These are phyloP conservation scores for Zoanthus solanderi DNA, from an alignment of 92 coral and sea anemone genomes.

Conservation along the genomic window DNA sequence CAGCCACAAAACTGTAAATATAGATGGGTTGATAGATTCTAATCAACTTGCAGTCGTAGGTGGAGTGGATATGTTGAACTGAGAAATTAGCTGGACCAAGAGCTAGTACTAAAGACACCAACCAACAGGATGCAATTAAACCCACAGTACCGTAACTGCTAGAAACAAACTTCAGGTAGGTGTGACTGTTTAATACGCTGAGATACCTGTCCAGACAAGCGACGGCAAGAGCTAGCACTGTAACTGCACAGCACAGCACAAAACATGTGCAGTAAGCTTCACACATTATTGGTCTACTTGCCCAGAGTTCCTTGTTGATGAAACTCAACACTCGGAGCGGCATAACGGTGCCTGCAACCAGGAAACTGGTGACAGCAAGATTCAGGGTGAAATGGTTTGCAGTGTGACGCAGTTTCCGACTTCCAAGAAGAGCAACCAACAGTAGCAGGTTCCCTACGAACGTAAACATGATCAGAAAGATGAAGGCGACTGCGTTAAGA, in stretches of 20 bases:
- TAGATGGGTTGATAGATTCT: constrained; percentile 69
- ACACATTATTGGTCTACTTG: constrained; percentile 67
- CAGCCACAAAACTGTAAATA: constrained; percentile 75
- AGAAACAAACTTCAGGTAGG: constrained; percentile 69
- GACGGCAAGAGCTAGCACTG: constrained; percentile 74
- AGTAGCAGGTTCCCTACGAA: constrained; percentile 74
- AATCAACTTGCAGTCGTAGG: constrained; percentile 77
- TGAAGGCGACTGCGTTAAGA: constrained; percentile 73
- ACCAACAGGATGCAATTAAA: constrained; percentile 72
- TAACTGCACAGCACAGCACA: constrained; percentile 80
- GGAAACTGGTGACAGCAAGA: constrained; percentile 72
- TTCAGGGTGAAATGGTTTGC: constrained; percentile 73
- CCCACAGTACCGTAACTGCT: constrained; percentile 51
- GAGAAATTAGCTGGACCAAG: constrained; percentile 71
- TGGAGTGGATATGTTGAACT: constrained; percentile 28
- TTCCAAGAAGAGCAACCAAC: constrained; percentile 61
- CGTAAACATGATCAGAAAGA: constrained; percentile 76
- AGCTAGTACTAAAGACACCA: constrained; percentile 64
- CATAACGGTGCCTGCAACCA: constrained; percentile 86
- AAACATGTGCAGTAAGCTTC: constrained; percentile 73
- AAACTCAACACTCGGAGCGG: constrained; percentile 85
- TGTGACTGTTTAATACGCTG: constrained; percentile 75
- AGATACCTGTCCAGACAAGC: constrained; percentile 80
- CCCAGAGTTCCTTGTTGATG: constrained; percentile 75
- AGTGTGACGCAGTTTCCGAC: constrained; percentile 68